phyloP scores from a whole-genome alignment of 2,888 invertebrate genomes.

The Hedychridium roseum region DNA sequence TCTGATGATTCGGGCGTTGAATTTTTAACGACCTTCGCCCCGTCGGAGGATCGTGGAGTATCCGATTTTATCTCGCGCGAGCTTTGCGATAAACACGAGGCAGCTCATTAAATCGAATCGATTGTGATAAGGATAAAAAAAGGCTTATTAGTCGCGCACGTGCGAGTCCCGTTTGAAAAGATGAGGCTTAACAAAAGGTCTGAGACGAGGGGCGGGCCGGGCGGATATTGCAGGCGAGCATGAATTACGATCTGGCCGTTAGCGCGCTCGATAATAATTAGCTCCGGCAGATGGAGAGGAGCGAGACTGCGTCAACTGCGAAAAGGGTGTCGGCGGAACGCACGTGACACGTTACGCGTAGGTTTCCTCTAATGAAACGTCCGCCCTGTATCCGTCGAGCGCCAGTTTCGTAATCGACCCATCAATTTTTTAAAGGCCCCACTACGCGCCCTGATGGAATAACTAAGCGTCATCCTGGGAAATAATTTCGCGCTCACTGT shows the following conservation, averaged over 20 bases:
- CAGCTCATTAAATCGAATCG: background rate
- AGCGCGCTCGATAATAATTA: slow-evolving; percentile 40
- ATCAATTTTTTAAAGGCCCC: slow-evolving; percentile 48
- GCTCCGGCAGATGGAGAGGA: slow-evolving; percentile 35
- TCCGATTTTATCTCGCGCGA: no score
- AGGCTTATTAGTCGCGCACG: slow-evolving; percentile 37
- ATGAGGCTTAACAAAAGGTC: slow-evolving; percentile 18
- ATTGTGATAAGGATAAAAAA: slow-evolving; percentile 7
- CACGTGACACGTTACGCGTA: slow-evolving; percentile 14
- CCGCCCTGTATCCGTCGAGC: slow-evolving; percentile 2
- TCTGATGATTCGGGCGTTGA: no score
- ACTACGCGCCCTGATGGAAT: no score
- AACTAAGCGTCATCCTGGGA: no score
- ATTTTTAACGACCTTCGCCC: no score
- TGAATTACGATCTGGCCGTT: slow-evolving; percentile 33
- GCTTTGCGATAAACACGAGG: no score
- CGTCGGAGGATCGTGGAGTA: no score
- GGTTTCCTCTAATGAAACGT: slow-evolving; percentile 6
- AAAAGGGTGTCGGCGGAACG: slow-evolving; percentile 9
- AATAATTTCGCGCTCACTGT: no score
- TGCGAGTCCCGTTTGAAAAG: slow-evolving; percentile 28
- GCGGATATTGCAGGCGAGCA: slow-evolving; percentile 25
- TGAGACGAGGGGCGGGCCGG: slow-evolving; percentile 11
- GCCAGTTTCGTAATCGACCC: slow-evolving; percentile 33
- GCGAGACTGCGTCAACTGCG: slow-evolving; percentile 11